phyloP scores from a whole-genome alignment of 2,113 vertebrate species.

The Gnathonemus echidnorhynchus region DNA sequence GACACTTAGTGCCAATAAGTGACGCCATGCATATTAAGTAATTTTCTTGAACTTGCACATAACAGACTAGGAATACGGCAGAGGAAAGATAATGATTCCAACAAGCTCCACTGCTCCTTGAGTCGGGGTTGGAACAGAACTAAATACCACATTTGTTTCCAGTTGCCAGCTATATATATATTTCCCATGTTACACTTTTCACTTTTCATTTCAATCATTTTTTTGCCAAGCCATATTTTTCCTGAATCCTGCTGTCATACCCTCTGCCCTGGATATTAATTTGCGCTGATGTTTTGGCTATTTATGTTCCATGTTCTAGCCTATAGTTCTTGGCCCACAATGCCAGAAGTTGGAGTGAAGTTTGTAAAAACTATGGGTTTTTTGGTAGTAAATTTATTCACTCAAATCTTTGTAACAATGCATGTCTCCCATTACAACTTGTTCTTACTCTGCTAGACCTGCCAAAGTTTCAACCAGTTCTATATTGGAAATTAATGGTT shows the following conservation, averaged over 20 bases:
- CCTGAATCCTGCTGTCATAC: not conserved
- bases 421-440: not conserved
- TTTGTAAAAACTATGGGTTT: not conserved
- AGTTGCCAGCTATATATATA: not conserved
- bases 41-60: not conserved
- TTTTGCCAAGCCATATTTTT: not conserved
- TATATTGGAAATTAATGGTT: not conserved
- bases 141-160: not conserved
- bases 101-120: not conserved
- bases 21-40: not conserved
- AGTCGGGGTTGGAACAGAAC: not conserved
- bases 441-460: not conserved
- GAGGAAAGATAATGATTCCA: not conserved
- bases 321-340: not conserved
- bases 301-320: not conserved
- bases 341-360: not conserved
- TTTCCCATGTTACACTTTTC: not conserved
- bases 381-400: not conserved
- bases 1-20: not conserved
- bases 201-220: not conserved
- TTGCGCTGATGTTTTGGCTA: not conserved
- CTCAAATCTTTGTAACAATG: not conserved
- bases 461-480: not conserved
- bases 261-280: not conserved
- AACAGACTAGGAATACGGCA: not conserved